Base-by-base conservation (phyloP, 2,888 invertebrate species). In the Drosophila greeni region DNA sequence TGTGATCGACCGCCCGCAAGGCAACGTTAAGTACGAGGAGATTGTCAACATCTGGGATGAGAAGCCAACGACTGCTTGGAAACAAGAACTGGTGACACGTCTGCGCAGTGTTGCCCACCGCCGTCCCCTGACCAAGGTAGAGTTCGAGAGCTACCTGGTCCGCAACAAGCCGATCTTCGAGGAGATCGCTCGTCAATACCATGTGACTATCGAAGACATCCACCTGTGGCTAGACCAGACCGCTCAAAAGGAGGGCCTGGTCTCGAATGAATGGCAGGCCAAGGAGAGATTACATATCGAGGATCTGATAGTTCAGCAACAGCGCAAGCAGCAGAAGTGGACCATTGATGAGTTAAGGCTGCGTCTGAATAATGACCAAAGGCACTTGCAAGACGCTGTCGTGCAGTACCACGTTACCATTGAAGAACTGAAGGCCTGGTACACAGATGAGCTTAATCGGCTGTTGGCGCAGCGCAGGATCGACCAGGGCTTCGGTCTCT, bases 271-370 rank as follows among this genome's bases (percentile, higher is more conserved):
- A 29, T 88, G 88, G 88, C 75, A 88, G 47, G 55, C 57, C 8
- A 61, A 73, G 26, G 88, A 88, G 57, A 73, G 84, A 12, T 56
- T 73, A 1, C 64, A 86, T 45, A 78, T 87, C 11, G 79, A 87
- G 23, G 74, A 85, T 34, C 59, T 88, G 34, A 78, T 88, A 7
- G 72, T 81, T 16, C 75, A 86, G 4, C 79, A 74, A 56, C 40
- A 73, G 9, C 77, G 80, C 8, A 79, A 76, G 5, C 76, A 75
- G 16, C 83, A 82, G 11, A 76, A 81, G 29, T 87, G 86, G 86
- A 86, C 86, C 31, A 75, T 87, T 6, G 87, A 88, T 36, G 88
- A 88, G 57, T 62, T 88, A 9, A 80, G 85, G 53, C 57, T 85
- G 3, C 80, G 80, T 29, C 61, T 88, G 48, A 52, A 70, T 1